phyloP scores from a whole-genome alignment of 1,140 invertebrate species.

The Lasioglossum baleicum region DNA sequence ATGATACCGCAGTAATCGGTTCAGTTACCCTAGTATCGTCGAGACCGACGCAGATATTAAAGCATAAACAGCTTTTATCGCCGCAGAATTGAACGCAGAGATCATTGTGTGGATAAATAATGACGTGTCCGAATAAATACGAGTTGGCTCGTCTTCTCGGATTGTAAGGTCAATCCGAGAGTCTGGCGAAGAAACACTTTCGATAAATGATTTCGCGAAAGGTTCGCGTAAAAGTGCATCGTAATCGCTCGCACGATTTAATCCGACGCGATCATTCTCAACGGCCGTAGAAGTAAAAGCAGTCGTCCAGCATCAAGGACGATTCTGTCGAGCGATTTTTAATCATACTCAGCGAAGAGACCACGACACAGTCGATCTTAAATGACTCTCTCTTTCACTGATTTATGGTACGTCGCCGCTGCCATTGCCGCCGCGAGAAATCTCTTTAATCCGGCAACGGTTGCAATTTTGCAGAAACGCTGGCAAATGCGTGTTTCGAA shows the following conservation, averaged over 20 bases:
- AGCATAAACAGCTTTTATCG: too few species aligned
- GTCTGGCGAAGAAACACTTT: background rate
- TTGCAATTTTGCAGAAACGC: background rate
- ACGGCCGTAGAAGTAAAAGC: slow-evolving; percentile 14
- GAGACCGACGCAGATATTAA: too few species aligned
- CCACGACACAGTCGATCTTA: background rate
- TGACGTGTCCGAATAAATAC: too few species aligned
- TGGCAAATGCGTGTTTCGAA: background rate
- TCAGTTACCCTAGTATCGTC: too few species aligned
- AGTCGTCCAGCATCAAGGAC: slow-evolving; percentile 12
- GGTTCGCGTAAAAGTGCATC: background rate
- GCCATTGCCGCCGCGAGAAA: slow-evolving; percentile 5
- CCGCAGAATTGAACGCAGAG: too few species aligned
- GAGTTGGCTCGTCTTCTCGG: too few species aligned
- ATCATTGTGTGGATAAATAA: too few species aligned
- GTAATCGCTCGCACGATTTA: slow-evolving; percentile 1
- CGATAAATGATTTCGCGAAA: background rate
- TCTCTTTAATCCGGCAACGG: background rate
- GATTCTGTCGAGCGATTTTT: slow-evolving; percentile 24
- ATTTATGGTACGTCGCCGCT: background rate
- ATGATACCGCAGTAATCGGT: too few species aligned
- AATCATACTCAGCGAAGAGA: background rate
- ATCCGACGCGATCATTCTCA: slow-evolving; percentile 7
- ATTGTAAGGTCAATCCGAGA: background rate
- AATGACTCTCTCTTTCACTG: slow-evolving; percentile 34